These are phyloP conservation scores for Rhineura floridana DNA, from an alignment of 2,113 vertebrate genomes.

Conservation along the genomic window DNA sequence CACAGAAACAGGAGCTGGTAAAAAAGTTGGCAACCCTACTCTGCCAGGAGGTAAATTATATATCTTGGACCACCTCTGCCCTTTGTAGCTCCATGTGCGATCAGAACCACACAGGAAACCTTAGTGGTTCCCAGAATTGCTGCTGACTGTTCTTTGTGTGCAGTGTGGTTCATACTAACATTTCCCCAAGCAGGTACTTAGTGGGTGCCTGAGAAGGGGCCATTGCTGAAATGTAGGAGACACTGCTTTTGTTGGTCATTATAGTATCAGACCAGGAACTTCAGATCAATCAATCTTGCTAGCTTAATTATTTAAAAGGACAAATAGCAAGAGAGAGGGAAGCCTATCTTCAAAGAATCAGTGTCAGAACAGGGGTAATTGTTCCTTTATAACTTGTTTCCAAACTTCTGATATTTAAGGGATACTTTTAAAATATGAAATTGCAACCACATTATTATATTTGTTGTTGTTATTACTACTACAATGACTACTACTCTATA, in stretches of 20 bases:
- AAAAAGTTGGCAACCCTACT: not conserved
- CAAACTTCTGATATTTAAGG: not conserved
- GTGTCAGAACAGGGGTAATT: not conserved
- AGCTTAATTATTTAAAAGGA: not conserved
- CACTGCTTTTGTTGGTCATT: not conserved
- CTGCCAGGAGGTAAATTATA: not conserved
- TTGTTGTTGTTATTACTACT: not conserved
- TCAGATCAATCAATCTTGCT: not conserved
- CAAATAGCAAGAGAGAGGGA: not conserved
- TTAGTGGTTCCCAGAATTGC: not conserved
- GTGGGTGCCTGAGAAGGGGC: not conserved
- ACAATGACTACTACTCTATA: too few species aligned
- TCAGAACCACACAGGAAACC: not conserved
- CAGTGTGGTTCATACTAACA: not conserved
- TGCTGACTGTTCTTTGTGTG: not conserved
- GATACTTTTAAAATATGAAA: not conserved
- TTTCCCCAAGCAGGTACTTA: not conserved
- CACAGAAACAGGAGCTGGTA: not conserved
- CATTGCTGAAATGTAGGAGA: not conserved
- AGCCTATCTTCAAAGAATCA: not conserved
- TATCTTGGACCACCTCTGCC: not conserved
- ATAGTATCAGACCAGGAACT: not conserved
- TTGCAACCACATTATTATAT: too few species aligned
- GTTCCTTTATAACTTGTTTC: not conserved
- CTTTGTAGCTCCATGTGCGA: not conserved